Percentiles rank a stretch among this genome's conserved stretches.
These are phyloP conservation scores for Frankliniella intonsa DNA, from an alignment of 2,888 invertebrate genomes.

Conservation along the genomic window DNA sequence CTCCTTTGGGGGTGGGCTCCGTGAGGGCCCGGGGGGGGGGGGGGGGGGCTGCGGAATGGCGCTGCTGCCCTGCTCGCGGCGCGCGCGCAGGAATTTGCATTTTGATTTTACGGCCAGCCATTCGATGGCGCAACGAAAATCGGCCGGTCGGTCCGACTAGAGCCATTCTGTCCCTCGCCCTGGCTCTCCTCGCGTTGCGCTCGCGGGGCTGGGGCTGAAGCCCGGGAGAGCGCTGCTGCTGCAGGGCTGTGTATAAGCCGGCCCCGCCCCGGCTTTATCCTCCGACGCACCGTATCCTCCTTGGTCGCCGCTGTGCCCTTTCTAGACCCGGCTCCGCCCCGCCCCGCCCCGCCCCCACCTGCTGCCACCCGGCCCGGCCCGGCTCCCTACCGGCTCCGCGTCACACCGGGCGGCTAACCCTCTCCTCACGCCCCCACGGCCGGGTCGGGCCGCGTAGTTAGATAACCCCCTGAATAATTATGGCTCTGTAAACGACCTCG, in stretches of 20 bases:
- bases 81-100: slow-evolving; percentile 4
- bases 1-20: slow-evolving; percentile 27
- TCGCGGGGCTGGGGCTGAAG: neutral
- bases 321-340: neutral
- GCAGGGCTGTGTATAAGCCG: too few relatives aligned
- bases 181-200: neutral
- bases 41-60: neutral
- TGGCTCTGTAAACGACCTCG: slow-evolving; percentile 18
- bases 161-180: neutral
- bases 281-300: neutral
- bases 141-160: neutral
- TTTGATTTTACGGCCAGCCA: slow-evolving; percentile 22
- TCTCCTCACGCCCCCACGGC: slow-evolving; percentile 23
- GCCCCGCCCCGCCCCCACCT: neutral
- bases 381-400: neutral
- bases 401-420: neutral
- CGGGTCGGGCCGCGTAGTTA: slow-evolving; percentile 15
- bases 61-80: neutral
- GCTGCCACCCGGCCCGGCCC: neutral
- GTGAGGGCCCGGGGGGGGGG: neutral
- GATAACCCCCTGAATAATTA: slow-evolving; percentile 25
- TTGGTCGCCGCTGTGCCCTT: neutral
- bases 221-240: too few relatives aligned
- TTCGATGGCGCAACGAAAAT: slow-evolving; percentile 1
- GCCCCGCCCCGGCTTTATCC: neutral